phyloP scores from a whole-genome alignment of 2,888 invertebrate genomes.

The Eumacrocentrus americanus region DNA sequence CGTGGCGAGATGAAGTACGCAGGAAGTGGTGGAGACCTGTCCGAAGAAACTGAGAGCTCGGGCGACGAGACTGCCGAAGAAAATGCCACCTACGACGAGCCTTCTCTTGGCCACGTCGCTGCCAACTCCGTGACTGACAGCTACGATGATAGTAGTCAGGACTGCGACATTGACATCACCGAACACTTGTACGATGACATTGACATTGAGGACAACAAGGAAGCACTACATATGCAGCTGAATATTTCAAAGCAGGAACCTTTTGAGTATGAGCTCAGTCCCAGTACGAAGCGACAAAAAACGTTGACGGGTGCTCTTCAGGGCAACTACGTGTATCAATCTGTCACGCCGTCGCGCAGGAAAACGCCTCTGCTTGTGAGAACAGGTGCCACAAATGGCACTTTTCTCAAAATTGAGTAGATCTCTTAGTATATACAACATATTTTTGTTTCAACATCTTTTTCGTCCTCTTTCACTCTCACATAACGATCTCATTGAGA shows the following conservation, averaged over 20 bases:
- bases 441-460: neutral
- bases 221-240: constrained; percentile 66
- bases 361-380: constrained; percentile 55
- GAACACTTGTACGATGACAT: constrained; percentile 77
- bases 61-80: constrained; percentile 64
- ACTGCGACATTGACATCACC: constrained; percentile 64
- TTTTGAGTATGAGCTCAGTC: constrained; percentile 51
- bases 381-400: constrained; percentile 44
- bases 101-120: constrained; percentile 57
- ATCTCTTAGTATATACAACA: neutral
- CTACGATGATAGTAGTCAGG: constrained; percentile 58
- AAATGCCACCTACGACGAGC: constrained; percentile 55
- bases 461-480: constrained; percentile 14
- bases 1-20: constrained; percentile 88
- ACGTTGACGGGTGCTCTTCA: constrained; percentile 52
- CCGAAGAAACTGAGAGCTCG: constrained; percentile 73
- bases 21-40: constrained; percentile 68
- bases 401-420: constrained; percentile 56
- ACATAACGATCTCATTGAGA: constrained; percentile 16
- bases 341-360: constrained; percentile 54
- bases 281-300: constrained; percentile 54
- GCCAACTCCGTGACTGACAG: constrained; percentile 60
- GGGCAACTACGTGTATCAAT: constrained; percentile 57
- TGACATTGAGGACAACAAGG: constrained; percentile 72
- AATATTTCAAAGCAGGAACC: constrained; percentile 52